Base-by-base conservation (phyloP, 2,797 vertebrate genomes). In the Tarsius wallacei region DNA sequence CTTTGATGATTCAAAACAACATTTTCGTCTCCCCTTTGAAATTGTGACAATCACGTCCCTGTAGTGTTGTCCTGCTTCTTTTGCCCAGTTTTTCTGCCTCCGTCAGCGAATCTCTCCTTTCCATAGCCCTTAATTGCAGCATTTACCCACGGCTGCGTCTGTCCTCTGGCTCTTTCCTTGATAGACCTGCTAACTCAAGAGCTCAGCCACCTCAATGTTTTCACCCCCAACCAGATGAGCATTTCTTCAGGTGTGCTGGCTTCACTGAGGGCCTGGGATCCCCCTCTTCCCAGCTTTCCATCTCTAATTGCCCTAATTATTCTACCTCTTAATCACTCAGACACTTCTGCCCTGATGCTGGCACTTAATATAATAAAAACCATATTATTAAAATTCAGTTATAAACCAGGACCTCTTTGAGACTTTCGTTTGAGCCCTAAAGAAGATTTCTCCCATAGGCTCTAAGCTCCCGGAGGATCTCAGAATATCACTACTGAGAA, bases 111-210 rank as follows among this genome's bases (percentile, higher is more conserved):
- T 59, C 36, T 90, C 31, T 57, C 81, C 78, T 90, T 76, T 53
- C 64, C 2, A 0, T 0, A 53, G 49, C 16, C 31, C 19, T 22
- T 16, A 3, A 8, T 0, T 47, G 42, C 4, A 26, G 4, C 12
- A 24, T 70, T 81, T 26, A 26, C 28, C 14, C 17, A 19, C 6
- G 33, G 31, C 63, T 57, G 64, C 21, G 2, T 17, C 2, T 0
- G 0, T 42, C n/a, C 8, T 31, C 59, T 15, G 2, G 15, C 36
- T 89, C 36, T 42, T 81, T 84, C 78, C 42, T 64, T 36, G 61
- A 13, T 6, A 73, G 85, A 49, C 26, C 9, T n/a, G 61, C 63
- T 26, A 61, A 53, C 16, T 47, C 10, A 36, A 47, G 5, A 78
- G 57, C 57, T 36, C 3, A 0, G 14, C 10, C 13, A 10, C 28